Base-by-base conservation (phyloP, 37 sponge, comb jelly and placozoan species). In the Cliona cf. orientalis region DNA sequence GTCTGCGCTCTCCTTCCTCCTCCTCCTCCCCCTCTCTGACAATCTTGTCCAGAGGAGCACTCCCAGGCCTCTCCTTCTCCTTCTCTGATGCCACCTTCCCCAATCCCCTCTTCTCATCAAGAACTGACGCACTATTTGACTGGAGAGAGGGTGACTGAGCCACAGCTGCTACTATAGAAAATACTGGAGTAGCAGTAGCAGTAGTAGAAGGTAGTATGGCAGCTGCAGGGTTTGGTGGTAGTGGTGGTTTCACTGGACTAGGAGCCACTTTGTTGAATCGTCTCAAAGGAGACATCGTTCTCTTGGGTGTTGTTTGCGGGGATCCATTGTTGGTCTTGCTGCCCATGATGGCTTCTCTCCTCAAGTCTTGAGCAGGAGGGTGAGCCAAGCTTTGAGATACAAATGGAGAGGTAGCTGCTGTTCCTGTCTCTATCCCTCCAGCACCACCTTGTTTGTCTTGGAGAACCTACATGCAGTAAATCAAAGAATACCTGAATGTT, bases 251-350 rank as follows among this genome's bases (percentile, higher is more conserved):
- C 2, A 33, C 22, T 5, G 78, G 78, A 25, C 42, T 76, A 9
- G 91, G 91, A 17, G 81, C 82, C 9, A 90, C 91, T 40, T 85
- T 90, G 72, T 90, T 84, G 67, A 35, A 74, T 53, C 77, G 66
- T 58, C 75, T 90, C 66, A 84, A 42, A 22, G 91, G 82, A 5
- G 91, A 81, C 70, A 76, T 28, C 22, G 76, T 60, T 37, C 84
- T 35, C 60, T 66, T 72, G 58, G 85, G 90, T 2, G 82, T 75
- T 17, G 70, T 11, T 39, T 49, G 55, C 55, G 11, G 55, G 14
- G 11, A 11, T 19, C 14, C 11, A 49, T n/a, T n/a, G 17, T 19
- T 11, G 14, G 11, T 49, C 17, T 17, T 49, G 14, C 55, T 49
- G 14, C 55, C 17, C 55, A 19, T 19, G 55, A 49, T 49, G 41